Base-by-base conservation (phyloP, 2,113 vertebrate genomes). In the Pithys albifrons region DNA sequence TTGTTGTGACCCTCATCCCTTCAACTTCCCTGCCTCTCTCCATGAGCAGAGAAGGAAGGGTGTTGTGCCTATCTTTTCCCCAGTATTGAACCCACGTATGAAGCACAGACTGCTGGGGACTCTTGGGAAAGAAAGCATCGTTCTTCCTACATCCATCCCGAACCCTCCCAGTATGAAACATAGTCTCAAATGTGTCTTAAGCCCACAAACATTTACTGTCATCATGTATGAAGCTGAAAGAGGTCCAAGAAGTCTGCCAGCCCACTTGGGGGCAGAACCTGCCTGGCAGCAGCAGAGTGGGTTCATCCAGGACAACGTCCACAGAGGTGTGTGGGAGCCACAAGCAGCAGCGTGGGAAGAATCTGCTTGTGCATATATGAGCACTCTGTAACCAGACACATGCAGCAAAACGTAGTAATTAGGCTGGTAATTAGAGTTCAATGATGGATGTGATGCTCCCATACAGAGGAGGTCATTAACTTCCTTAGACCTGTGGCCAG, bases 311-410 rank as follows among this genome's bases (percentile, higher is more conserved):
- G 49, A 70, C 41, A 71, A 37, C 12, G 48, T 12, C 29, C 46
- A 19, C 66, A 62, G n/a, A 9, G 16, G 14, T 2, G 1, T 0
- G 2, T n/a, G 28, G 85, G 46, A 87, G 74, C 66, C 5, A 0
- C 14, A 49, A 35, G 28, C 64, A 35, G 7, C 14, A 16, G 27
- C 0, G 0, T 24, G 54, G 59, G 72, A 37, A 48, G 35, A 86
- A 29, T 41, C 41, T 14, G 54, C 29, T 48, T 7, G 1, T 35
- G 13, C 0, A 0, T 10, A 28, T 33, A 37, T 0, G 2, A 57
- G 46, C 11, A 0, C 46, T 48, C 65, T 49, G 35, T 14, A n/a
- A 54, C 19, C 70, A 51, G 35, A 9, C 18, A 57, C 0, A 0
- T 35, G 33, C 52, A 55, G 69, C 25, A 37, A 43, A 43, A 58